Conservation (phyloP, 2,888 invertebrate genomes). For the Bellardia bayeri region DNA sequence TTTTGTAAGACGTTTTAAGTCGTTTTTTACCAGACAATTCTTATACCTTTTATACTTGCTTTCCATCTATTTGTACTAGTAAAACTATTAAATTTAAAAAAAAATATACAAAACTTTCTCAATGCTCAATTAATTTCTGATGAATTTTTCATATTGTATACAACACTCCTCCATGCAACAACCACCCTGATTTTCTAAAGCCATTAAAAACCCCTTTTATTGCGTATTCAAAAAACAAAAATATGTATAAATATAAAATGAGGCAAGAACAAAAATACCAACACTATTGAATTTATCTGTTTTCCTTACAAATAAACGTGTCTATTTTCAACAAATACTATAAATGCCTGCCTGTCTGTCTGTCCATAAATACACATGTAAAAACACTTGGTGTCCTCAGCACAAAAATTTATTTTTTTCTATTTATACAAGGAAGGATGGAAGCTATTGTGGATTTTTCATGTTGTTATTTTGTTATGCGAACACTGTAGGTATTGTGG, state of each 20-base stretch:
- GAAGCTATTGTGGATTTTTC: slow-evolving; percentile 10
- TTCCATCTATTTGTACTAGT: no score
- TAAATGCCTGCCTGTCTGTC: neutral
- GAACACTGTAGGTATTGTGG: slow-evolving; percentile 34
- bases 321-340: slow-evolving; percentile 56
- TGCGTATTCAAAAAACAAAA: slow-evolving; percentile 1
- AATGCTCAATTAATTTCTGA: slow-evolving; percentile 1
- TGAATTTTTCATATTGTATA: slow-evolving; percentile 8
- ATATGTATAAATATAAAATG: neutral
- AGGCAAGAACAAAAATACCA: slow-evolving; percentile 11
- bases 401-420: neutral
- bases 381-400: slow-evolving; percentile 38
- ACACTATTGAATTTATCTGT: slow-evolving; percentile 36
- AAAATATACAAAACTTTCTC: neutral
- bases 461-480: slow-evolving; percentile 42
- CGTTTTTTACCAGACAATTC: no score
- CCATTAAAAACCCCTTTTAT: slow-evolving; percentile 42
- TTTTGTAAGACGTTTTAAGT: no score
- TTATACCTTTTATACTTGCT: no score
- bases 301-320: slow-evolving; percentile 39
- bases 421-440: slow-evolving; percentile 20
- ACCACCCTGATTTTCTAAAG: slow-evolving; percentile 24
- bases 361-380: slow-evolving; percentile 16
- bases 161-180: neutral
- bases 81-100: no score